phyloP scores from a whole-genome alignment of 2,113 vertebrate genomes.

The Urocitellus parryii region DNA sequence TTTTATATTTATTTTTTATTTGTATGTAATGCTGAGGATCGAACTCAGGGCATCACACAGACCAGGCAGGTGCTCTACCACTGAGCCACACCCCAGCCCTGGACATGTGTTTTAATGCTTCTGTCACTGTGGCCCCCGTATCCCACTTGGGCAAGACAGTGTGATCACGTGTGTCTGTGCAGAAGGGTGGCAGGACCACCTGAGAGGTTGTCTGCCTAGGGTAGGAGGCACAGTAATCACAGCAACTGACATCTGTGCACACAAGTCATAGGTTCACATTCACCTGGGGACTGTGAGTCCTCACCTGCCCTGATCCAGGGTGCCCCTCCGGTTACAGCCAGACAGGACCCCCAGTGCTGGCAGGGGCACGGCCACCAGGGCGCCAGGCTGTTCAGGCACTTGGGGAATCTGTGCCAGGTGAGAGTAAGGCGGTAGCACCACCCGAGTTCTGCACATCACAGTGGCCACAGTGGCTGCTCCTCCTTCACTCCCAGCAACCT shows the following conservation, averaged over 20 bases:
- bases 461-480: neutral
- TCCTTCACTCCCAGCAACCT: neutral
- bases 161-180: neutral
- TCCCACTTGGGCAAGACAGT: neutral
- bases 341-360: neutral
- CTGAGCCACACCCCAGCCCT: no score
- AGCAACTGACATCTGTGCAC: no score
- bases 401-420: neutral
- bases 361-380: no score
- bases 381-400: no score
- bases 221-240: no score
- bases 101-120: no score
- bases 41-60: no score
- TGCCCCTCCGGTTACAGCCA: neutral
- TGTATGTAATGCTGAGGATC: no score
- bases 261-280: neutral
- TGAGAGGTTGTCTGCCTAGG: neutral
- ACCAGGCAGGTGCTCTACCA: no score
- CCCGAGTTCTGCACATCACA: neutral
- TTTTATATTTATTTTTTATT: no score
- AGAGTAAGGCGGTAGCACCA: no score
- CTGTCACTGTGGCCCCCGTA: neutral
- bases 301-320: neutral
- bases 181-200: neutral
- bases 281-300: neutral